Percentiles rank a stretch among this genome's conserved stretches.
Conservation (phyloP, 2,888 invertebrate species). For the Fabriciana adippe region DNA sequence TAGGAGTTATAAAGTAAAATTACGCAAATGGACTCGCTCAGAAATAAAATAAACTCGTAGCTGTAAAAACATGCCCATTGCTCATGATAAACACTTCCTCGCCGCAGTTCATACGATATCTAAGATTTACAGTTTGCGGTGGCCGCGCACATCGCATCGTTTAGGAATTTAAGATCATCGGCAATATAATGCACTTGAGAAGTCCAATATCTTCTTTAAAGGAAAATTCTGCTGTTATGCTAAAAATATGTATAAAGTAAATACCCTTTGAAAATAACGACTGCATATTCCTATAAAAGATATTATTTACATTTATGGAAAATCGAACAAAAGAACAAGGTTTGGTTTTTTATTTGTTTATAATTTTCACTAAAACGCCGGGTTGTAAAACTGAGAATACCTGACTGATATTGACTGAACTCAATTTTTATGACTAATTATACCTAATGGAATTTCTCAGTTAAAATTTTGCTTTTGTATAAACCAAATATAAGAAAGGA, state of each 20-base stretch:
- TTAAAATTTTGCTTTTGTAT: not conserved
- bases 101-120: conserved; percentile 34
- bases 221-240: not conserved
- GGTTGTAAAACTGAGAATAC: conserved; percentile 8
- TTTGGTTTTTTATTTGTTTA: conserved; percentile 14
- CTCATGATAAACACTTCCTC: conserved; percentile 38
- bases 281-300: not conserved
- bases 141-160: conserved; percentile 17
- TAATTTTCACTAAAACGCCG: conserved; percentile 10
- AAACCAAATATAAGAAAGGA: not conserved
- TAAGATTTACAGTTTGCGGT: conserved; percentile 34
- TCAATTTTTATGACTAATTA: conserved; percentile 6
- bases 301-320: conserved; percentile 4
- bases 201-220: not conserved
- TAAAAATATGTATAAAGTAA: not conserved
- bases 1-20: conserved; percentile 10
- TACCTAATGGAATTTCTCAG: not conserved
- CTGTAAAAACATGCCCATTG: conserved; percentile 29
- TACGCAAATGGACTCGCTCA: conserved; percentile 15
- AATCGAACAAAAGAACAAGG: conserved; percentile 6
- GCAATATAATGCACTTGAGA: conserved; percentile 1
- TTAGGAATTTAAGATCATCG: conserved; percentile 28
- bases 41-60: conserved; percentile 18
- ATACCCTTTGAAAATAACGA: conserved; percentile 3
- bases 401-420: conserved; percentile 12